Percentiles rank a stretch among this genome's conserved stretches.
Evolutionary conservation across 2,113 vertebrate species (phyloP).

Genomic region (Rostratula benghalensis): DNA sequence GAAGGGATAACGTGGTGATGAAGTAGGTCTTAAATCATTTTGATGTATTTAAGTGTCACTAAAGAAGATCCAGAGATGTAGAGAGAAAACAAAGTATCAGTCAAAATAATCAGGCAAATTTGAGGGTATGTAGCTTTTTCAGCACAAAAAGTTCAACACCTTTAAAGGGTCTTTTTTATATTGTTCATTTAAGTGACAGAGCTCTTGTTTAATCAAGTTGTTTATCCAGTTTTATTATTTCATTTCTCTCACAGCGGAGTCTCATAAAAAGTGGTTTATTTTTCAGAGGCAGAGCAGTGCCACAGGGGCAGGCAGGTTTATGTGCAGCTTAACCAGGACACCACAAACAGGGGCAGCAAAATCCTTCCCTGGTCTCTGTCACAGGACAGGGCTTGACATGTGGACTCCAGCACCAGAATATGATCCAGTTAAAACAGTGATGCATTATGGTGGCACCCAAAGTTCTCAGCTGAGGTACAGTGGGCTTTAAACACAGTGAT

Average conservation of each 20-base stretch:
- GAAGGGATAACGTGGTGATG: constrained; percentile 45
- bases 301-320: neutral
- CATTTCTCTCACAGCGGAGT: neutral
- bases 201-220: neutral
- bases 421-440: neutral
- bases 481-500: neutral
- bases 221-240: neutral
- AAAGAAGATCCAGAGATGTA: constrained; percentile 8
- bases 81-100: constrained; percentile 1
- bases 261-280: neutral
- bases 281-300: neutral
- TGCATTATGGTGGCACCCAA: accelerated
- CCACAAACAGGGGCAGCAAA: neutral
- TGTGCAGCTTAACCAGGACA: neutral
- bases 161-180: neutral
- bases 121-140: neutral
- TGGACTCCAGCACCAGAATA: neutral
- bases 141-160: neutral
- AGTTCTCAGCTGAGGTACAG: neutral
- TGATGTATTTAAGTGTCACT: constrained; percentile 34
- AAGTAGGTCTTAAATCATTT: constrained; percentile 53
- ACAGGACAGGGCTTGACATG: accelerated
- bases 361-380: neutral
- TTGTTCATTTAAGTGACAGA: neutral
- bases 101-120: neutral